These are phyloP conservation scores for Grammomys dolichurus DNA, from an alignment of 2,113 vertebrate genomes.

Conservation along the genomic window DNA sequence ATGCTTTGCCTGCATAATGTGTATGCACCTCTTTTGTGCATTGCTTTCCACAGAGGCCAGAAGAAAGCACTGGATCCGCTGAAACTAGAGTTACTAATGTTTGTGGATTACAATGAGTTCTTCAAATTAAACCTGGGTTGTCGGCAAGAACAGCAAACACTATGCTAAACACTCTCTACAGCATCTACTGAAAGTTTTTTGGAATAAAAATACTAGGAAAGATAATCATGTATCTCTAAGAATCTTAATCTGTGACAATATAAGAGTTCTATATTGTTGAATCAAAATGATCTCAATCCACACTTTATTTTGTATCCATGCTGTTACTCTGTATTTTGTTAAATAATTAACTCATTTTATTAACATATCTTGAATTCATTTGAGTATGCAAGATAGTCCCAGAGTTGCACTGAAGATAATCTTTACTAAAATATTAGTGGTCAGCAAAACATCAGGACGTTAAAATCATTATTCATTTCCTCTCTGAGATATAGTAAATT, in stretches of 20 bases:
- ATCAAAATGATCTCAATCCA: background rate
- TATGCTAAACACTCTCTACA: background rate
- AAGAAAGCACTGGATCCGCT: background rate
- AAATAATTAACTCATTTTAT: constrained; percentile 4
- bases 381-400: background rate
- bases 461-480: constrained; percentile 36
- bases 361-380: background rate
- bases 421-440: constrained; percentile 5
- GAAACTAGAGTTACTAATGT: background rate
- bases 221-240: background rate
- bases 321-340: background rate
- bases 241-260: background rate
- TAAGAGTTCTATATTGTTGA: background rate
- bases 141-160: background rate
- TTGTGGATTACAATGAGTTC: background rate
- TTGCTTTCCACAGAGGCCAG: background rate
- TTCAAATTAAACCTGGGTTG: background rate
- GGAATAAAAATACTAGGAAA: background rate
- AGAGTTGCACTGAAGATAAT: background rate
- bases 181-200: background rate
- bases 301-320: background rate
- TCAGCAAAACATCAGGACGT: background rate
- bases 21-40: background rate
- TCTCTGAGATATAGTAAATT: constrained; percentile 35
- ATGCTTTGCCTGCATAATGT: background rate